These are phyloP conservation scores for Dynastes maya DNA, from an alignment of 2,888 invertebrate genomes.

Conservation along the genomic window DNA sequence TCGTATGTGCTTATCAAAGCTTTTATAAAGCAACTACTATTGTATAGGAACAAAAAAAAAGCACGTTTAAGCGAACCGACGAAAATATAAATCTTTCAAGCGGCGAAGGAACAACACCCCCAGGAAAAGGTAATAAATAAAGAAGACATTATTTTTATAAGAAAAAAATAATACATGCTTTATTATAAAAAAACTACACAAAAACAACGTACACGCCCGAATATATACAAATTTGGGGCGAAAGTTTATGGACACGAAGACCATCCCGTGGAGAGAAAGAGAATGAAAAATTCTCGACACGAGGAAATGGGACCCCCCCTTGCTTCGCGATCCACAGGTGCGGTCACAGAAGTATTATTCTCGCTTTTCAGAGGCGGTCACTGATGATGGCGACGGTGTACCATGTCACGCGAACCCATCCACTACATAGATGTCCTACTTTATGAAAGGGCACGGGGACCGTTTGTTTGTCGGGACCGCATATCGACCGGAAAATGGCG, in stretches of 20 bases:
- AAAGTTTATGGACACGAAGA: slow-evolving; percentile 24
- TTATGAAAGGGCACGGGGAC: slow-evolving; percentile 27
- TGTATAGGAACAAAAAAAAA: too few relatives aligned
- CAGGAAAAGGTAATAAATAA: slow-evolving; percentile 27
- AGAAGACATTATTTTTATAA: slow-evolving; percentile 27
- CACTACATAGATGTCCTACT: slow-evolving; percentile 31
- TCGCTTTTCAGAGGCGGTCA: slow-evolving; percentile 24
- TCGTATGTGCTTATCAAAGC: too few relatives aligned
- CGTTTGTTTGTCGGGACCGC: slow-evolving; percentile 35
- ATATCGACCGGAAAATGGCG: slow-evolving; percentile 42
- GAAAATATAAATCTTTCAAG: slow-evolving; percentile 10
- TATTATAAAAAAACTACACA: slow-evolving; percentile 45
- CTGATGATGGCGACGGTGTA: slow-evolving; percentile 7
- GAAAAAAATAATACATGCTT: slow-evolving; percentile 35
- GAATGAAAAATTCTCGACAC: slow-evolving; percentile 25
- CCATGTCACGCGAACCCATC: slow-evolving; percentile 32
- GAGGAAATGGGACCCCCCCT: slow-evolving; percentile 36
- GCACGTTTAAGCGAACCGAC: background rate
- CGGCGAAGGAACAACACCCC: background rate
- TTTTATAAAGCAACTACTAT: too few relatives aligned
- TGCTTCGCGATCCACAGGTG: slow-evolving; percentile 48
- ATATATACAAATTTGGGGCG: slow-evolving; percentile 40
- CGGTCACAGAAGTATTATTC: slow-evolving; percentile 46
- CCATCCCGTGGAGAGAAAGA: slow-evolving; percentile 30
- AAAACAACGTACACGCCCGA: slow-evolving; percentile 33